Base-by-base conservation (phyloP, 2,888 invertebrate species). In the Gymnosoma rotundatum region DNA sequence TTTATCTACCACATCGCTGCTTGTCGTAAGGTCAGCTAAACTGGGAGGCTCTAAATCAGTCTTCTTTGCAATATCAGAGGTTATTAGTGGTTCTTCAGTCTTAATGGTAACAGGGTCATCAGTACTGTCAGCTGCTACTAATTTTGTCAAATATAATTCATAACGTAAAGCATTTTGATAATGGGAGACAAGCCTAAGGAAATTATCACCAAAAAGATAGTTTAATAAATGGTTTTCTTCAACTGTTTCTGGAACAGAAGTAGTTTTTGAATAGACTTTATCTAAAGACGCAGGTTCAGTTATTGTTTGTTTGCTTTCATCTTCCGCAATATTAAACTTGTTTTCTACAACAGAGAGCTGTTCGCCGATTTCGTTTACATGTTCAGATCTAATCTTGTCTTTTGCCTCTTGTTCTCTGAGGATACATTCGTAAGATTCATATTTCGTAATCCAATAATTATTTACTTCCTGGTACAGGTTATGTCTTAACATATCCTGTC, bases 41-140 rank as follows among this genome's bases (percentile, higher is more conserved):
- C 87, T 87, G 54, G n/a, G 52, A n/a, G 50, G 58, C 21, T 78
- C 74, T 70, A 73, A 80, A 87, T 90, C 89, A 89, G 89, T 89
- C 88, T 89, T 89, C 87, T 87, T 86, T 48, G 20, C 70, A 66
- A 64, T 12, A 48, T 78, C 61, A 66, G 78, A 66, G 74, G 78
- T 38, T 38, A 50, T 25, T 54, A 38, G 45, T n/a, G 58, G 45
- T 74, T 78, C 61, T 67, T 87, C 85, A 72, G 85, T 86, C 73
- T 78, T 80, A 73, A 60, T 18, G 25, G 52, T 69, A 87, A 87
- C 25, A 12, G 38, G 2, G 14, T 6, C 9, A 21, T 54, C 21
- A 21, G 54, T 38, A 16, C 4, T 42, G n/a, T 20, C 9, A 9
- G 21, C 7, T 52, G 36, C n/a, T 21, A 52, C n/a, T 48, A 73